Evolutionary conservation across 2,113 vertebrate genomes (phyloP).

Genomic region (Oreotrochilus melanogaster): DNA sequence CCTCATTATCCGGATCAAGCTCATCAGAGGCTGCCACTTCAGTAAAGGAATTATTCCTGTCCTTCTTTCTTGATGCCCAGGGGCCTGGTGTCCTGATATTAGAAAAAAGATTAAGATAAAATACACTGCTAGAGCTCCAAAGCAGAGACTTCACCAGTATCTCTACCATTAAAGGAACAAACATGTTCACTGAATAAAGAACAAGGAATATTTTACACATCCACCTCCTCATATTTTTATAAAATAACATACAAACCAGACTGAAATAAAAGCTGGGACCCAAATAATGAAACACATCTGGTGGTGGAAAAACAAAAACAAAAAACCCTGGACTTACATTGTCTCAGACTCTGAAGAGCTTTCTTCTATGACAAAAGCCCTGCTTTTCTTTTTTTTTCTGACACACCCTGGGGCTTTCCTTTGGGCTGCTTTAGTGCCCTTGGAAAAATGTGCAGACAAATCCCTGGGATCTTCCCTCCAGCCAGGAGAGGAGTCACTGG

Average conservation of each 20-base stretch:
- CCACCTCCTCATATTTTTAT: background rate
- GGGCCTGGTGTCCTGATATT: background rate
- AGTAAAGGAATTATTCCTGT: background rate
- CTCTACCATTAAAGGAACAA: background rate
- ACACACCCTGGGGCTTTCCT: background rate
- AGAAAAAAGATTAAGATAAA: background rate
- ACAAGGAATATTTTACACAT: background rate
- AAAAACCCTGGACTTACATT: slow-evolving; percentile 25
- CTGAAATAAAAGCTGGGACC: background rate
- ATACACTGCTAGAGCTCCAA: background rate
- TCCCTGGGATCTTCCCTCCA: background rate
- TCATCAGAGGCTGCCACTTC: background rate
- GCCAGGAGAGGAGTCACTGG: fast-evolving
- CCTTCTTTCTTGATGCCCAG: fast-evolving
- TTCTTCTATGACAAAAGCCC: fast-evolving
- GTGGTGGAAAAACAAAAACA: fast-evolving
- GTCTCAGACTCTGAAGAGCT: background rate
- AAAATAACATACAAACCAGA: background rate
- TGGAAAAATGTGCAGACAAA: background rate
- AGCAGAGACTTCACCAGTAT: background rate
- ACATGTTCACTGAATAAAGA: background rate
- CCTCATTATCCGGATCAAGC: background rate
- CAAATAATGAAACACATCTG: background rate
- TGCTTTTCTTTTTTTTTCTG: background rate
- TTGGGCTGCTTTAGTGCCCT: background rate